Percentiles rank a stretch among this genome's conserved stretches.
phyloP scores from a whole-genome alignment of 2,113 vertebrate species.

The Indicator indicator region DNA sequence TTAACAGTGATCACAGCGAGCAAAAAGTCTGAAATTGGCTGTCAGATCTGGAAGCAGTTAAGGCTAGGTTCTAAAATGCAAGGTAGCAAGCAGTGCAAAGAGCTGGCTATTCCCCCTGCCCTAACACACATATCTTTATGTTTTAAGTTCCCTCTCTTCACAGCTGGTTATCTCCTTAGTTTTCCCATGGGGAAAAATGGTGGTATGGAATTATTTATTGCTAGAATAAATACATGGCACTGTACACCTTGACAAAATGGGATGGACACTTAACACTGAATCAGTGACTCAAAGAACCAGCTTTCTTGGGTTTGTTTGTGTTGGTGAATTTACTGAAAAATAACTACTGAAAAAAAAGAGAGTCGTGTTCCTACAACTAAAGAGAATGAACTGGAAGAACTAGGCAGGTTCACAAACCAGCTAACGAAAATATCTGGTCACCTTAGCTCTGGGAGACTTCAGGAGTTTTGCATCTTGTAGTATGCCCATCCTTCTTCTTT shows the following conservation, averaged over 20 bases:
- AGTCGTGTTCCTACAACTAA: background rate
- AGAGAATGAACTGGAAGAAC: background rate
- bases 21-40: conserved; percentile 42
- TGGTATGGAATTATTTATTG: conserved; percentile 38
- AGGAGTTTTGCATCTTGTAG: background rate
- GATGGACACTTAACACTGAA: background rate
- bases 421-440: background rate
- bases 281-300: background rate
- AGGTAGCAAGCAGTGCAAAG: background rate
- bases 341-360: background rate
- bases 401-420: background rate
- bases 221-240: conserved; percentile 2
- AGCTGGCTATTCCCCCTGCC: background rate
- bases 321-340: conserved; percentile 34
- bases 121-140: background rate
- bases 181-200: conserved; percentile 13
- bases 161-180: conserved; percentile 41
- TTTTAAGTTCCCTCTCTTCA: background rate
- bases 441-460: background rate
- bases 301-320: background rate
- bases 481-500: background rate
- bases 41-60: conserved; percentile 20
- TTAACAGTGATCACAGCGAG: background rate
- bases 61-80: background rate
- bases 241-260: conserved; percentile 36